A percentile compares a stretch with the other conserved stretches of the same genome.
These are phyloP conservation scores for Tinea semifulvella DNA, from an alignment of 2,888 invertebrate species.

Conservation along the genomic window DNA sequence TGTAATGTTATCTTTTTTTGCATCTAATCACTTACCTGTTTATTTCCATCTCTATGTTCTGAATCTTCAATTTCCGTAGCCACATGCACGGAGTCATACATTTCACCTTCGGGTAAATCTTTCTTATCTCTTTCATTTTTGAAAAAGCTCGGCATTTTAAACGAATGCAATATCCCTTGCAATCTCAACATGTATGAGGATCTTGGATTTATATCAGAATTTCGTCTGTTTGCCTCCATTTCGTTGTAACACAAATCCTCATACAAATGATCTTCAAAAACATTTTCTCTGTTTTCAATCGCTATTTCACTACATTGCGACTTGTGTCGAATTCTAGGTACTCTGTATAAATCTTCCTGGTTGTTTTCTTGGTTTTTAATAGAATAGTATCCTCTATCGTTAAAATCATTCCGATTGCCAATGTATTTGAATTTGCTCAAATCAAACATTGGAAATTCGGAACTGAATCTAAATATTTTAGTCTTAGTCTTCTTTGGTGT, in stretches of 20 bases:
- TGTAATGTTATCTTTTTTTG: no score
- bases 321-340: slow-evolving; percentile 41
- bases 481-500: slow-evolving; percentile 32
- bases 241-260: slow-evolving; percentile 54
- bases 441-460: slow-evolving; percentile 50
- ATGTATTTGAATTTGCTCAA: slow-evolving; percentile 32
- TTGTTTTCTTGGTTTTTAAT: slow-evolving; percentile 40
- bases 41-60: not conserved
- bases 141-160: slow-evolving; percentile 46
- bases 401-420: slow-evolving; percentile 33
- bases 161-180: slow-evolving; percentile 48
- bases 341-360: slow-evolving; percentile 34
- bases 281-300: not conserved
- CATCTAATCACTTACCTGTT: slow-evolving; percentile 1
- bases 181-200: slow-evolving; percentile 43
- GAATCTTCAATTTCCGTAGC: slow-evolving; percentile 15
- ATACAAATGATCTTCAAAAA: slow-evolving; percentile 49
- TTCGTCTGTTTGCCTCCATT: slow-evolving; percentile 29
- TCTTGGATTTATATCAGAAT: not conserved
- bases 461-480: slow-evolving; percentile 45
- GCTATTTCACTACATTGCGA: slow-evolving; percentile 35
- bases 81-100: slow-evolving; percentile 53
- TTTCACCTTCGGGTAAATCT: slow-evolving; percentile 40
- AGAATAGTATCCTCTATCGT: slow-evolving; percentile 51
- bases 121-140: slow-evolving; percentile 26